Evolutionary conservation across 1,140 invertebrate genomes (phyloP).

Genomic region (Trachymyrmex septentrionalis): DNA sequence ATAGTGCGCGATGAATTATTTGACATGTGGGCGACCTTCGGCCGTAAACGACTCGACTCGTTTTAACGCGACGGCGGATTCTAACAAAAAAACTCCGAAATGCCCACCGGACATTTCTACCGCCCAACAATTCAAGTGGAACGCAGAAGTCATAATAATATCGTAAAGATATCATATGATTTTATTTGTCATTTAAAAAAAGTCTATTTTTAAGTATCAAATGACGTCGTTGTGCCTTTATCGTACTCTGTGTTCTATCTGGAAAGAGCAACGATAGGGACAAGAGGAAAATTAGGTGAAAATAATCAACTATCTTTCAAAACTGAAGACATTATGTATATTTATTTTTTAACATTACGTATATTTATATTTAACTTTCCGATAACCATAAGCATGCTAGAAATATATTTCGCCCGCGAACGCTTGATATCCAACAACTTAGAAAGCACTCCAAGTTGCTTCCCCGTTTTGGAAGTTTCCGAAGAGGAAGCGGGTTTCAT

Average conservation of each 20-base stretch:
- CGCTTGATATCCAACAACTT: slow-evolving; percentile 13
- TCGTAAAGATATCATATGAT: too few species aligned
- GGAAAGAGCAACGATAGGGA: too few species aligned
- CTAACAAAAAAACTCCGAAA: background rate
- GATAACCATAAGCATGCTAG: background rate
- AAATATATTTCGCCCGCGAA: slow-evolving; percentile 43
- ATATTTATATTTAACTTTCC: background rate
- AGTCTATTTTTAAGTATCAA: too few species aligned
- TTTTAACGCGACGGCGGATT: background rate
- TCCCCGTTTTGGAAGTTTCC: background rate
- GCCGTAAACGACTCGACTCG: background rate
- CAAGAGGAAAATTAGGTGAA: too few species aligned
- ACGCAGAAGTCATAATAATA: background rate
- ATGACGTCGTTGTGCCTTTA: too few species aligned
- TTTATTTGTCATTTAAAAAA: too few species aligned
- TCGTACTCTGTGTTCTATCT: too few species aligned
- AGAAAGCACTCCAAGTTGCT: background rate
- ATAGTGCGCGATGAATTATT: slow-evolving; percentile 53
- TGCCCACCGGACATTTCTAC: background rate
- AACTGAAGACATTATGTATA: background rate
- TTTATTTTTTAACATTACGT: background rate
- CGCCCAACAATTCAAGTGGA: background rate
- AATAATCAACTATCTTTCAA: background rate
- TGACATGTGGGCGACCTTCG: slow-evolving; percentile 41
- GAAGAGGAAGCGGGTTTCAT: slow-evolving; percentile 69